phyloP scores from a whole-genome alignment of 2,113 vertebrate genomes.

The Lipophrys pholis region DNA sequence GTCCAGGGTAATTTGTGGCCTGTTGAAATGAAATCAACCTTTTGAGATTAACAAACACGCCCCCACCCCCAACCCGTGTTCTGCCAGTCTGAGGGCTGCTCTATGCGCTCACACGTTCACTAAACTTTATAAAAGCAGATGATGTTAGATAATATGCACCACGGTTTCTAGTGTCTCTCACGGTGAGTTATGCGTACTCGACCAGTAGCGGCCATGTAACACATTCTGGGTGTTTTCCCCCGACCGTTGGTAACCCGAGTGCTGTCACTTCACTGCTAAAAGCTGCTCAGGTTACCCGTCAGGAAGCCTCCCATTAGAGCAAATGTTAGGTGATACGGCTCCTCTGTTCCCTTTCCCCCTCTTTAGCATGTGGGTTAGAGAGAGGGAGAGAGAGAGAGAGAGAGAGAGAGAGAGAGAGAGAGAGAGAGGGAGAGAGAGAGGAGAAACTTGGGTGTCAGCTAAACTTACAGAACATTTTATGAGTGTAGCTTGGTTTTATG shows the following conservation, averaged over 20 bases:
- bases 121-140: background rate
- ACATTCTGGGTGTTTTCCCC: conserved; percentile 65
- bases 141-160: conserved; percentile 13
- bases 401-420: background rate
- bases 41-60: background rate
- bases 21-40: background rate
- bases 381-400: conserved; percentile 23
- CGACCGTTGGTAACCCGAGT: conserved; percentile 68
- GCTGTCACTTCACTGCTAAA: conserved; percentile 67
- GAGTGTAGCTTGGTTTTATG: conserved; percentile 48
- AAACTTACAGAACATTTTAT: conserved; percentile 69
- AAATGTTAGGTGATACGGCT: conserved; percentile 73
- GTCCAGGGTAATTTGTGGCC: conserved; percentile 1
- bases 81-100: background rate
- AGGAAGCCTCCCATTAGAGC: conserved; percentile 82
- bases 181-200: conserved; percentile 20
- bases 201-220: conserved; percentile 45
- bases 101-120: background rate
- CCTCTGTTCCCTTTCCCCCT: conserved; percentile 63
- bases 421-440: background rate
- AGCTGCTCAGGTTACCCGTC: conserved; percentile 75
- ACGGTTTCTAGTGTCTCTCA: conserved; percentile 35
- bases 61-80: too few relatives aligned
- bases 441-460: conserved; percentile 15
- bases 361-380: conserved; percentile 35